Evolutionary conservation across 2,888 invertebrate genomes (phyloP), one percentile per base, ranked within the genome.

Genomic region (Scotopteryx bipunctaria): DNA sequence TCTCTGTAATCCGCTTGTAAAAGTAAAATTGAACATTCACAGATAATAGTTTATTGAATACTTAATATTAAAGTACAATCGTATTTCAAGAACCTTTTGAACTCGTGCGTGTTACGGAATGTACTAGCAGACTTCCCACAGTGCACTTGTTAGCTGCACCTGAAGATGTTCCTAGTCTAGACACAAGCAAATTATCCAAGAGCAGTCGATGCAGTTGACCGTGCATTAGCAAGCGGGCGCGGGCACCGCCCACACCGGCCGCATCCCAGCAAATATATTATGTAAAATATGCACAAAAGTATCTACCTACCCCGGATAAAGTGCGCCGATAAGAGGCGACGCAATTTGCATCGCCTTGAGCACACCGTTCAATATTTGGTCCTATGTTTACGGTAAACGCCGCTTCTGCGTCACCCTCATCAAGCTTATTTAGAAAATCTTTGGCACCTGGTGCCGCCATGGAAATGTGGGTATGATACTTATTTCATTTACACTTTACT

Each of bases 261-360:
- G 67, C 79, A 77, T 80, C 81, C 81, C 76, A 74, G 76, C 78
- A 83, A 83, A 84, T 83, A 78, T 86, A 83, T 85, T 85, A 84
- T 85, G 81, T 83, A 86, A 87, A 87, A 86, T 87, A 86, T 85
- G 81, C 84, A 79, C 83, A 83, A 84, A 86, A 83, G 83, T 82
- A 83, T 25, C 37, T 45, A 45, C 41, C 35, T 51, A 51, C 74
- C 80, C 83, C 77, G 86, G 86, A 86, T 87, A 82, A 88, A 86
- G 83, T 86, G 80, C 79, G 78, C 63, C 80, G 84, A 87, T 89
- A 88, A 84, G 77, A 77, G 78, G 78, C 78, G 81, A 83, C 81
- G 83, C 81, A 85, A 88, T 86, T 87, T 87, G 81, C 87, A 86
- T 86, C 73, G 87, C 87, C 81, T 62, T 64, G 67, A 76, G 87